These are phyloP conservation scores for Maylandia zebra DNA, from an alignment of 2,113 vertebrate species.

Conservation along the genomic window DNA sequence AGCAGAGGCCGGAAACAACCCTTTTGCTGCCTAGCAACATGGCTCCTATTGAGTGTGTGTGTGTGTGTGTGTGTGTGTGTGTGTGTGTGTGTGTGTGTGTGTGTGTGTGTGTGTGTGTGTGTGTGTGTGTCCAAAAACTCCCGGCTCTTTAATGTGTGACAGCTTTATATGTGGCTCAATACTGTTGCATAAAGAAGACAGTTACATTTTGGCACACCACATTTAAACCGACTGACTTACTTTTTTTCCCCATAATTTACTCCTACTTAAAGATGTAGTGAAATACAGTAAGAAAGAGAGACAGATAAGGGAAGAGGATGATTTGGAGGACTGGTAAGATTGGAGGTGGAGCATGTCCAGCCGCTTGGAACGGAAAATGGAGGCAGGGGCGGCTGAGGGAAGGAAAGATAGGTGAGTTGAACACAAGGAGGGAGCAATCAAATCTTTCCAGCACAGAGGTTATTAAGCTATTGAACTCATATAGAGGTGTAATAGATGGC, in stretches of 20 bases:
- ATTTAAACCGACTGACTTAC: neutral
- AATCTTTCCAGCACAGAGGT: constrained; percentile 28
- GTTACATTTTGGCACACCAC: neutral
- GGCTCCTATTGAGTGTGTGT: neutral
- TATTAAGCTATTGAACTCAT: constrained; percentile 38
- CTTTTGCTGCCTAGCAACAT: neutral
- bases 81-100: neutral
- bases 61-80: neutral
- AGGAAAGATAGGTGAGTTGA: constrained; percentile 25
- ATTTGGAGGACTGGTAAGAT: neutral
- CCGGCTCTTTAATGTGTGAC: neutral
- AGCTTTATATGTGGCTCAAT: neutral
- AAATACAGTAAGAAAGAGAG: neutral
- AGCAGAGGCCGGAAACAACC: neutral
- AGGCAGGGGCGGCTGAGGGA: constrained; percentile 22
- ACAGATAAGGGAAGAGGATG: neutral
- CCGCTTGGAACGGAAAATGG: neutral
- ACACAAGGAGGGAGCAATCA: constrained; percentile 1
- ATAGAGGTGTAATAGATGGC: constrained; percentile 28
- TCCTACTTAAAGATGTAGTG: neutral
- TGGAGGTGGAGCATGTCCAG: neutral
- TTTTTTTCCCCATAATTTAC: neutral
- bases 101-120: neutral
- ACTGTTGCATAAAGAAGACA: neutral
- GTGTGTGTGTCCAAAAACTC: neutral